phyloP scores from a whole-genome alignment of 2,113 vertebrate species.

The Pollimyrus isidori region DNA sequence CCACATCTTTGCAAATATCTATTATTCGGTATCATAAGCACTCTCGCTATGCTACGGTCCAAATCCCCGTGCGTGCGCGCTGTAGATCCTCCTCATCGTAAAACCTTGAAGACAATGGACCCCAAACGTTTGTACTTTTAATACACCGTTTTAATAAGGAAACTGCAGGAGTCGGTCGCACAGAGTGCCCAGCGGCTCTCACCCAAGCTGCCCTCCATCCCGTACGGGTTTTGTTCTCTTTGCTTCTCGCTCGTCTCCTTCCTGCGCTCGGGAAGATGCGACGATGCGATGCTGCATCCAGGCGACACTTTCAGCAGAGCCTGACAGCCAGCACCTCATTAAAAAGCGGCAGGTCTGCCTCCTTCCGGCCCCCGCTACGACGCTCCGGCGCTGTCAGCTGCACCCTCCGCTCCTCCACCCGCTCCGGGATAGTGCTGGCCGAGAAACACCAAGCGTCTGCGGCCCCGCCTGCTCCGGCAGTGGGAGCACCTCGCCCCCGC shows the following conservation, averaged over 20 bases:
- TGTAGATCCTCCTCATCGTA: neutral
- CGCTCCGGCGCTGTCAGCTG: neutral
- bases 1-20: neutral
- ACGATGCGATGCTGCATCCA: neutral
- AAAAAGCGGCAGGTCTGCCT: neutral
- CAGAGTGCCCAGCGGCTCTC: neutral
- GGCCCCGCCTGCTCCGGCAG: neutral
- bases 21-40: neutral
- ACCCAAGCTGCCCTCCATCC: conserved; percentile 7
- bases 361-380: neutral
- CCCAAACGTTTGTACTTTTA: neutral
- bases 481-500: neutral
- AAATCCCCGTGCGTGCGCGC: neutral
- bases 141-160: neutral
- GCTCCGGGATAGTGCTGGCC: neutral
- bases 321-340: neutral
- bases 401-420: neutral
- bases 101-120: neutral
- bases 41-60: neutral
- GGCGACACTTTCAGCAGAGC: neutral
- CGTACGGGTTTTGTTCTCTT: neutral
- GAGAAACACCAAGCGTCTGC: neutral
- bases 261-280: neutral
- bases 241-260: neutral
- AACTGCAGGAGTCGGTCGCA: neutral